These are phyloP conservation scores for Apis cerana DNA, from an alignment of 1,140 invertebrate species.

Conservation along the genomic window DNA sequence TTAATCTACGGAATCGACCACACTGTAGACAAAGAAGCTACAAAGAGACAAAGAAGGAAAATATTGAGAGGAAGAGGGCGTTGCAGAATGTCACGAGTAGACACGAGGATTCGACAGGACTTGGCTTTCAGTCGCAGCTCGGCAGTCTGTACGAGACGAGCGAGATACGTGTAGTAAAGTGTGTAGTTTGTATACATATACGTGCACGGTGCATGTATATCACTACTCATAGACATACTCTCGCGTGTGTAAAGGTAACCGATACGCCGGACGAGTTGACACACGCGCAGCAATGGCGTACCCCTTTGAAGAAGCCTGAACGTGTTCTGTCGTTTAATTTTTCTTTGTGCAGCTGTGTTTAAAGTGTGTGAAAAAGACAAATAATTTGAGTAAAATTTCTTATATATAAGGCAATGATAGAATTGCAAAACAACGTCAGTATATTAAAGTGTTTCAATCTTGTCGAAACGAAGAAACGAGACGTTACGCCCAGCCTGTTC, in stretches of 20 bases:
- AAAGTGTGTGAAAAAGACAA: constrained; percentile 30
- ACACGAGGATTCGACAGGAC: constrained; percentile 44
- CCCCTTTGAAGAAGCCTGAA: constrained; percentile 16
- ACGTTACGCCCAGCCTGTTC: constrained; percentile 38
- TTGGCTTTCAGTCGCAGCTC: constrained; percentile 66
- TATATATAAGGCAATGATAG: background rate
- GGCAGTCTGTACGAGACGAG: constrained; percentile 64
- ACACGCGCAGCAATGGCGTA: constrained; percentile 41
- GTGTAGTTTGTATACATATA: constrained; percentile 26
- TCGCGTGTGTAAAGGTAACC: constrained; percentile 37
- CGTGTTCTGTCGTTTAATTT: constrained; percentile 27
- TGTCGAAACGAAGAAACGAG: background rate
- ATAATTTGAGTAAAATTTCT: background rate
- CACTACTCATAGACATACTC: constrained; percentile 37
- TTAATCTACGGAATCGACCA: constrained; percentile 42
- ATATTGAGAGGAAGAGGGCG: constrained; percentile 38
- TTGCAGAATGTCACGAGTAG: constrained; percentile 32
- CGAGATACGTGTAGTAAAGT: constrained; percentile 40
- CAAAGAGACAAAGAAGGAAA: background rate
- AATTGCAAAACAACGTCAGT: constrained; percentile 8
- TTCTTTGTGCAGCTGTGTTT: constrained; percentile 27
- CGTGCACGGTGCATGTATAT: constrained; percentile 19
- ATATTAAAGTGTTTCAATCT: background rate
- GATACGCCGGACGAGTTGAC: constrained; percentile 43
- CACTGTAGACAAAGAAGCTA: background rate